These are phyloP conservation scores for Diloba caeruleocephala DNA, from an alignment of 2,888 invertebrate genomes.

Conservation along the genomic window DNA sequence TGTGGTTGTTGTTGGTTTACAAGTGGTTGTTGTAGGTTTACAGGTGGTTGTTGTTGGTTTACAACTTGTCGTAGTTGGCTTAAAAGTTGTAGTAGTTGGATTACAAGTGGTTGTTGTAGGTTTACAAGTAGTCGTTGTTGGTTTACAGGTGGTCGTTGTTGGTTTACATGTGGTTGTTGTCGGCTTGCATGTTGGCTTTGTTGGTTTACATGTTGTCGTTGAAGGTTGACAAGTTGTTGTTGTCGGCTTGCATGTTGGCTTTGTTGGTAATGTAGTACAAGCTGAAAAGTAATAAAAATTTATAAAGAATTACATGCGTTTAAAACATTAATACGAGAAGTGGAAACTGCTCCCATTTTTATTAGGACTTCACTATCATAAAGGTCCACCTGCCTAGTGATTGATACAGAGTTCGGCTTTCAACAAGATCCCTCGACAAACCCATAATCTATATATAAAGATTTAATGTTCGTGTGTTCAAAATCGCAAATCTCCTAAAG, in stretches of 20 bases:
- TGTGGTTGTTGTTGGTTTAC: neutral
- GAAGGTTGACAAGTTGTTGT: neutral
- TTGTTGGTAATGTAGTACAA: neutral
- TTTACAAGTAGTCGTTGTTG: neutral
- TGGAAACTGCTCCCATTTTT: too few relatives aligned
- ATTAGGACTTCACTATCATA: too few relatives aligned
- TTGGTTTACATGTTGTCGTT: neutral
- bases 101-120: too few relatives aligned
- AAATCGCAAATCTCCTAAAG: too few relatives aligned
- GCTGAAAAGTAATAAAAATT: neutral
- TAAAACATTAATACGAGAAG: too few relatives aligned
- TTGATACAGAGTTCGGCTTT: too few relatives aligned
- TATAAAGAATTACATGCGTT: too few relatives aligned
- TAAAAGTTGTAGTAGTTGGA: neutral
- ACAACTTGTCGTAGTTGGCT: neutral
- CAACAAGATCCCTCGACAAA: too few relatives aligned
- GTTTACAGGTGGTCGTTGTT: neutral
- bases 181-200: neutral
- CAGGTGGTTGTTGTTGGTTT: neutral
- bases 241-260: neutral
- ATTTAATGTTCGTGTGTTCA: too few relatives aligned
- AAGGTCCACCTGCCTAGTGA: too few relatives aligned
- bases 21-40: too few relatives aligned
- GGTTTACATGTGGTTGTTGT: slow-evolving; percentile 2
- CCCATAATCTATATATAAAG: too few relatives aligned